Conservation (phyloP, 2,797 vertebrate genomes). For the Gouania willdenowi region DNA sequence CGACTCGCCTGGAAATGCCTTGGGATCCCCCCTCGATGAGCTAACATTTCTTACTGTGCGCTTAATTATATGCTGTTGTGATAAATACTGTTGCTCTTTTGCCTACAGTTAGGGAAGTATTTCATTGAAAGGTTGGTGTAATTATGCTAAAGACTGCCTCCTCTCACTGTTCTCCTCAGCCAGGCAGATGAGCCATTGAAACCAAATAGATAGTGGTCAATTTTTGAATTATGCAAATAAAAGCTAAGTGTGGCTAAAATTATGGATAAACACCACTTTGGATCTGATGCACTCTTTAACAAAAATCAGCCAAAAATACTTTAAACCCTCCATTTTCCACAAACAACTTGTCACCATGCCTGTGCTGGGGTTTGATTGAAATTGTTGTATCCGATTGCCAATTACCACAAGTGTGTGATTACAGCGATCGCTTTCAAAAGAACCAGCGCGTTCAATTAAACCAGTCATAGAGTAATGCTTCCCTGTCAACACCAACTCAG, state of each 20-base stretch:
- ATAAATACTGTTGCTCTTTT: too few relatives aligned
- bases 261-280: constrained; percentile 28
- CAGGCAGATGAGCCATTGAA: background rate
- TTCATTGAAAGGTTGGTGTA: too few relatives aligned
- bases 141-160: too few relatives aligned
- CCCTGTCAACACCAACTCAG: too few relatives aligned
- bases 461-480: constrained; percentile 43
- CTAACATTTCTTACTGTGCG: too few relatives aligned
- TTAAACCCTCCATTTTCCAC: constrained; percentile 4
- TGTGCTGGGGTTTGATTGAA: constrained; percentile 49
- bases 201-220: background rate
- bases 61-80: too few relatives aligned
- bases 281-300: constrained; percentile 7
- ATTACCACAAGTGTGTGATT: constrained; percentile 60
- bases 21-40: too few relatives aligned
- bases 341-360: constrained; percentile 28
- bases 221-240: constrained; percentile 12
- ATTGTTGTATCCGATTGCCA: constrained; percentile 48
- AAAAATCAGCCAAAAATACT: constrained; percentile 23
- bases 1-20: too few relatives aligned
- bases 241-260: constrained; percentile 25
- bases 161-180: too few relatives aligned
- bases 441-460: constrained; percentile 54
- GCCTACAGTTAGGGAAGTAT: too few relatives aligned
- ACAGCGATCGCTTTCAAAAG: constrained; percentile 55